phyloP scores from a whole-genome alignment of 2,113 vertebrate species.

The Pica pica region DNA sequence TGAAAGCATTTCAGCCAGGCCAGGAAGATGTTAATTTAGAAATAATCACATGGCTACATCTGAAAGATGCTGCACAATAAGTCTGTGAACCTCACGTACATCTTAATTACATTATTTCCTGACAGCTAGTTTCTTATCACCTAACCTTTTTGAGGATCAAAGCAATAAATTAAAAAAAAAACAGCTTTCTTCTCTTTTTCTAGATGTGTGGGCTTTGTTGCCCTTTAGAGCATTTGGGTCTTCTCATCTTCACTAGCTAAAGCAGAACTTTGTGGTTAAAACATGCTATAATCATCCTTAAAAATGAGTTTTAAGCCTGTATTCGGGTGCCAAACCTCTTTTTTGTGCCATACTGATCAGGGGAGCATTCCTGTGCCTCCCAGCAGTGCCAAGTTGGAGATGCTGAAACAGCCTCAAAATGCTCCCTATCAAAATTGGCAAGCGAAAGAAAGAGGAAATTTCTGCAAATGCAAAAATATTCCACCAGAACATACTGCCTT shows the following conservation, averaged over 20 bases:
- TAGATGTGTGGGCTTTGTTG: neutral
- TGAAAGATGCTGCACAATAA: neutral
- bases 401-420: neutral
- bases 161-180: neutral
- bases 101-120: constrained; percentile 20
- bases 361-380: neutral
- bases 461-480: constrained; percentile 46
- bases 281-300: neutral
- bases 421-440: constrained; percentile 38
- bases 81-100: neutral
- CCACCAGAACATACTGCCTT: constrained; percentile 56
- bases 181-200: neutral
- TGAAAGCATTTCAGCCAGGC: neutral
- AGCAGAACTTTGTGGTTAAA: neutral
- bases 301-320: neutral
- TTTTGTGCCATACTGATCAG: neutral
- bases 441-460: constrained; percentile 39
- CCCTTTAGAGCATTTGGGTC: neutral
- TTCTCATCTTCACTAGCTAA: neutral
- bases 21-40: neutral
- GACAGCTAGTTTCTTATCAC: neutral
- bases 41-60: neutral
- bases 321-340: neutral
- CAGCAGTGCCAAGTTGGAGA: neutral
- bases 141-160: neutral